phyloP scores from a whole-genome alignment of 1,140 invertebrate genomes.

The Condylostylus longicornis region DNA sequence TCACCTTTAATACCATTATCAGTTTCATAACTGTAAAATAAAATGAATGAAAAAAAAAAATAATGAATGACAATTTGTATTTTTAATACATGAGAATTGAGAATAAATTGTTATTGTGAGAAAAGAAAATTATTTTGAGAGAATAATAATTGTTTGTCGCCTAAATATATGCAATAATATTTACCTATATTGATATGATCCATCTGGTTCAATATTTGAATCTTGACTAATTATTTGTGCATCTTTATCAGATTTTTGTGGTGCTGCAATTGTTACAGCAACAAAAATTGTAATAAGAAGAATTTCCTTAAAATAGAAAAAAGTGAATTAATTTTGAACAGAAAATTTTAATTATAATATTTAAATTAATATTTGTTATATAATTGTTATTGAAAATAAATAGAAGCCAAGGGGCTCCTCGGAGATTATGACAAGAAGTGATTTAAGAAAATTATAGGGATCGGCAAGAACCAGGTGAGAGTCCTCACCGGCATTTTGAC shows the following conservation, averaged over 20 bases:
- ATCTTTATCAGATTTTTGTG: slow-evolving; percentile 35
- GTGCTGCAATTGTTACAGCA: slow-evolving; percentile 33
- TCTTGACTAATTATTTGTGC: slow-evolving; percentile 48
- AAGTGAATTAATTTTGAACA: slow-evolving; percentile 11
- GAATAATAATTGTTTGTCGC: background rate
- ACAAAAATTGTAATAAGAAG: slow-evolving; percentile 20
- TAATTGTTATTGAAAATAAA: too few relatives aligned
- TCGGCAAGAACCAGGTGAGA: too few relatives aligned
- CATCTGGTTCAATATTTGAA: slow-evolving; percentile 47
- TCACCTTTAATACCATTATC: slow-evolving; percentile 57
- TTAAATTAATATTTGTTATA: too few relatives aligned
- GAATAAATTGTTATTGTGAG: background rate
- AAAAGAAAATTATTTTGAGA: background rate
- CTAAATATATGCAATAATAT: slow-evolving; percentile 14
- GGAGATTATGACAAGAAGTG: too few relatives aligned
- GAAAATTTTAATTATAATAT: too few relatives aligned
- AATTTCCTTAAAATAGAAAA: slow-evolving; percentile 18
- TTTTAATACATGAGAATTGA: background rate
- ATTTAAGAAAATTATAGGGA: too few relatives aligned
- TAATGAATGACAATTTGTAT: background rate
- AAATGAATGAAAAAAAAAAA: background rate
- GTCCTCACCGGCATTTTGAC: too few relatives aligned
- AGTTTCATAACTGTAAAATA: slow-evolving; percentile 49
- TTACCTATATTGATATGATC: slow-evolving; percentile 47
- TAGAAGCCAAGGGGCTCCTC: too few relatives aligned